Percentiles rank a stretch among this genome's conserved stretches.
phyloP scores from a whole-genome alignment of 2,113 vertebrate species.

The Poicephalus meyeri region DNA sequence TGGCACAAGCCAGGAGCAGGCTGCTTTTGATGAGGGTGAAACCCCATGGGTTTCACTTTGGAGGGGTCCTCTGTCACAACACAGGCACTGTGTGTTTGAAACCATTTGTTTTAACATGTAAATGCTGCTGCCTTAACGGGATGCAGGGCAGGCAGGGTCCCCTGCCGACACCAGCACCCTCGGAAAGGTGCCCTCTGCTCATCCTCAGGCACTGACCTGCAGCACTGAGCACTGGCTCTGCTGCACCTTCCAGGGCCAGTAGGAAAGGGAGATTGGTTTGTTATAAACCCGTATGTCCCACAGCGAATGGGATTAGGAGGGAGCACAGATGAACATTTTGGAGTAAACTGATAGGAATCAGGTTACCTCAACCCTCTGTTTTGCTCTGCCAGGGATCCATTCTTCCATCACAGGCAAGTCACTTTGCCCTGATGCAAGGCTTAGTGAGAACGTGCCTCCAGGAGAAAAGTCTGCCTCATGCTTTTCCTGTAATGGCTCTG shows the following conservation, averaged over 20 bases:
- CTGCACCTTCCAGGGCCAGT: background rate
- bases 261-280: background rate
- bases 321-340: background rate
- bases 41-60: background rate
- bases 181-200: background rate
- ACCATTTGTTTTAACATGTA: background rate
- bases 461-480: background rate
- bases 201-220: background rate
- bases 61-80: background rate
- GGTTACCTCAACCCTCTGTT: background rate
- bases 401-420: background rate
- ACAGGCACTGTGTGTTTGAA: rapidly evolving
- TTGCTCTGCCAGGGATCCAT: background rate
- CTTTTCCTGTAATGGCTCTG: background rate
- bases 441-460: background rate
- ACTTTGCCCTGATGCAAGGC: background rate
- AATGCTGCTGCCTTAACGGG: background rate
- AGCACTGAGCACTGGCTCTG: background rate
- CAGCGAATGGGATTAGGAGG: background rate
- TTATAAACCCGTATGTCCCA: background rate
- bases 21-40: background rate
- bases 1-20: background rate
- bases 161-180: background rate
- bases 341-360: background rate
- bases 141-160: background rate